These are phyloP conservation scores for Drosophila merina DNA, from an alignment of 2,888 invertebrate genomes.

Conservation along the genomic window DNA sequence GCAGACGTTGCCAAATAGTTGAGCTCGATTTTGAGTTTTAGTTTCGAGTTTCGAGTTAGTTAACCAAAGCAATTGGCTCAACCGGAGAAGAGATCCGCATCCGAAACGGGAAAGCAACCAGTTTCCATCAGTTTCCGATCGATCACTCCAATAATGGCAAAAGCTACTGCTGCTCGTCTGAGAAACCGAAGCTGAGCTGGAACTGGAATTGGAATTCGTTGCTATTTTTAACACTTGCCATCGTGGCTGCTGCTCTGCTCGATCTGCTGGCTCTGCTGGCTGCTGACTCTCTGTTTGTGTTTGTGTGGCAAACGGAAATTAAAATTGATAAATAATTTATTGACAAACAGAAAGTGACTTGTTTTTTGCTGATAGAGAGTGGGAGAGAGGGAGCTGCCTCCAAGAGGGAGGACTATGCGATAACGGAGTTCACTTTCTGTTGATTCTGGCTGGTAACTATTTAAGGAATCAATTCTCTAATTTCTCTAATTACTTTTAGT, in stretches of 20 bases:
- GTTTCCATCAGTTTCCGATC: conserved; percentile 52
- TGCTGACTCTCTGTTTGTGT: conserved; percentile 21
- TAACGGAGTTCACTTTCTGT: background rate
- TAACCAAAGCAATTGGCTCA: conserved; percentile 14
- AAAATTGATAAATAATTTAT: conserved; percentile 65
- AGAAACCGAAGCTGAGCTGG: conserved; percentile 17
- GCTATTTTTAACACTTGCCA: conserved; percentile 46
- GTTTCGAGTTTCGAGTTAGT: conserved; percentile 15
- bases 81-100: background rate
- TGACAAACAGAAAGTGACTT: conserved; percentile 43
- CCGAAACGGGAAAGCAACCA: conserved; percentile 47
- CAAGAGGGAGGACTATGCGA: background rate
- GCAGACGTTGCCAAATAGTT: conserved; percentile 39
- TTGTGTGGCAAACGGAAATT: conserved; percentile 57
- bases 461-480: background rate
- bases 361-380: background rate
- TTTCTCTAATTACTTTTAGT: too few species aligned
- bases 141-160: conserved; percentile 8
- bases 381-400: background rate
- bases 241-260: conserved; percentile 1
- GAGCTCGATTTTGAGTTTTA: background rate
- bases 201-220: conserved; percentile 22
- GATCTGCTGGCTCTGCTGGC: too few species aligned
- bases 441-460: background rate
- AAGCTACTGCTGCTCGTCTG: conserved; percentile 8